A percentile compares a stretch with the other conserved stretches of the same genome.
Conservation (phyloP, 1,140 invertebrate species). For the Condylostylus longicornis region DNA sequence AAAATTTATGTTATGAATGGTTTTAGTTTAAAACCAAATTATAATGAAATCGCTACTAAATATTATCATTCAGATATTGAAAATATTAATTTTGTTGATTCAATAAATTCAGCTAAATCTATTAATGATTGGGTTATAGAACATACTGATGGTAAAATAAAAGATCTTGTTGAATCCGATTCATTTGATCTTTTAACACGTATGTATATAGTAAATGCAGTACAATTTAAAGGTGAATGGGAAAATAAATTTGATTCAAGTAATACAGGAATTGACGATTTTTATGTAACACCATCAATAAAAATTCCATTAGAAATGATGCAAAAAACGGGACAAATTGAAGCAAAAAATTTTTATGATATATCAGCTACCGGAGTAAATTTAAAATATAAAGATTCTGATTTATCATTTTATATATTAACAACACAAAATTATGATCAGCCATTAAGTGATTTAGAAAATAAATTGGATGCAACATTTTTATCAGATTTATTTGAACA, state of each 20-base stretch:
- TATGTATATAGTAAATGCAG: slow-evolving; percentile 46
- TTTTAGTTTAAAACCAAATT: slow-evolving; percentile 14
- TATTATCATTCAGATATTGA: slow-evolving; percentile 26
- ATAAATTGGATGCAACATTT: slow-evolving; percentile 31
- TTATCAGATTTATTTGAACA: slow-evolving; percentile 20
- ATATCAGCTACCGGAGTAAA: slow-evolving; percentile 22
- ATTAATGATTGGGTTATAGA: slow-evolving; percentile 45
- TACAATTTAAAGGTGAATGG: slow-evolving; percentile 42
- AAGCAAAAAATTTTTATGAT: slow-evolving; percentile 15
- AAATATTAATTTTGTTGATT: slow-evolving; percentile 32
- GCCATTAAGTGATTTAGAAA: slow-evolving; percentile 33
- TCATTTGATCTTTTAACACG: slow-evolving; percentile 20
- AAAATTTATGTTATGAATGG: slow-evolving; percentile 23
- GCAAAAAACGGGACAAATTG: slow-evolving; percentile 29
- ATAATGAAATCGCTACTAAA: slow-evolving; percentile 14
- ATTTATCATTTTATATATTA: slow-evolving; percentile 40
- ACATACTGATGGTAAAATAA: slow-evolving; percentile 42
- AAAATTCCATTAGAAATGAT: slow-evolving; percentile 36
- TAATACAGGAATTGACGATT: slow-evolving; percentile 14
- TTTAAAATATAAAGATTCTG: slow-evolving; percentile 32
- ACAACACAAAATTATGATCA: slow-evolving; percentile 38
- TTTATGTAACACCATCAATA: slow-evolving; percentile 15
- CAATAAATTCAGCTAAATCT: slow-evolving; percentile 18
- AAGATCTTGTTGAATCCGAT: slow-evolving; percentile 34
- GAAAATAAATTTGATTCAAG: slow-evolving; percentile 13